phyloP scores from a whole-genome alignment of 2,797 vertebrate species.

The Petrocephalus schoutedeni region DNA sequence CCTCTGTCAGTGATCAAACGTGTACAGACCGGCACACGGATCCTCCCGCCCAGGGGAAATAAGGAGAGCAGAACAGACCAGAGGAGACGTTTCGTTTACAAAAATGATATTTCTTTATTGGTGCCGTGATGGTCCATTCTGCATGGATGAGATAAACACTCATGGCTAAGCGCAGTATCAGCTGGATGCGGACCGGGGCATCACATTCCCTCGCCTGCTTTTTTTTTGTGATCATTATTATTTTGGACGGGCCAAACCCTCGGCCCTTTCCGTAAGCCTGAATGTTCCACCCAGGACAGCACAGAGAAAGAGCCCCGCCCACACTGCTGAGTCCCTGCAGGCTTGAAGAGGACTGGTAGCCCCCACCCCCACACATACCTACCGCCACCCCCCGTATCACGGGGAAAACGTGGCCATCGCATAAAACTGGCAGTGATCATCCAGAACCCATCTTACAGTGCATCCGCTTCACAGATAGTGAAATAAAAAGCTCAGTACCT shows the following conservation, averaged over 20 bases:
- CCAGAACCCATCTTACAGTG: conserved; percentile 3
- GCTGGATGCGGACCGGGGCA: not conserved
- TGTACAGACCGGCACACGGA: conserved; percentile 5
- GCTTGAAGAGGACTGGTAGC: not conserved
- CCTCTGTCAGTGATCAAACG: not conserved
- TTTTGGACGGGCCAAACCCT: not conserved
- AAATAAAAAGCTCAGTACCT: conserved; percentile 1
- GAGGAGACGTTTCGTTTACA: conserved; percentile 28
- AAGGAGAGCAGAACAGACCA: conserved; percentile 31
- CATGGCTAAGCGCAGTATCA: conserved; percentile 17
- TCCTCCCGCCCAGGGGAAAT: conserved; percentile 2
- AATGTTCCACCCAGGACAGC: not conserved
- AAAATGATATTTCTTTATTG: conserved; percentile 74
- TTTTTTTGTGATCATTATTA: not conserved
- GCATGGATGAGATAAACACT: conserved; percentile 61
- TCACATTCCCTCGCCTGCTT: not conserved
- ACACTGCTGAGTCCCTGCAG: not conserved
- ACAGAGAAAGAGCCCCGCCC: not conserved
- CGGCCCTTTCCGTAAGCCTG: not conserved
- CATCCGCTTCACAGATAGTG: conserved; percentile 5
- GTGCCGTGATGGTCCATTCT: conserved; percentile 65
- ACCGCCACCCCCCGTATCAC: not conserved
- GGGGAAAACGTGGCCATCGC: not conserved
- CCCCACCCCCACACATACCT: not conserved
- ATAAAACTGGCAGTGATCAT: conserved; percentile 2